Evolutionary conservation across 2,888 invertebrate species (phyloP).

Genomic region (Ochropacha duplaris): DNA sequence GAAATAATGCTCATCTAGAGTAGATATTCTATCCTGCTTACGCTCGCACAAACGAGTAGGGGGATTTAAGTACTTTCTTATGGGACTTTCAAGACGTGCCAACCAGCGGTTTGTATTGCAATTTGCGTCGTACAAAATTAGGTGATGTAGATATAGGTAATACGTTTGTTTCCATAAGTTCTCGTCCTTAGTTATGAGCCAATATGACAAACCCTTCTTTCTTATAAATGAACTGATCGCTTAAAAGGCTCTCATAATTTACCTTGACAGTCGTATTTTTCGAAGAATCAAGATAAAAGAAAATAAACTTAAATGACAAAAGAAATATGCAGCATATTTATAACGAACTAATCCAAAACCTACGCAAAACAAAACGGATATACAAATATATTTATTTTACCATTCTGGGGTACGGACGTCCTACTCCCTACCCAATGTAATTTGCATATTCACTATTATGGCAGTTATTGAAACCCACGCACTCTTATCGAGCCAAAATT

Average conservation of each 20-base stretch:
- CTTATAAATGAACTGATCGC: neutral
- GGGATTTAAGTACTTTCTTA: constrained; percentile 21
- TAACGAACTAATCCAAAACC: neutral
- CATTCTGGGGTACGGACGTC: constrained; percentile 77
- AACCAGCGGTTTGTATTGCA: constrained; percentile 29
- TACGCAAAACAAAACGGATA: constrained; percentile 70
- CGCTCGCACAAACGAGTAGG: constrained; percentile 32
- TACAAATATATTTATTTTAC: constrained; percentile 72
- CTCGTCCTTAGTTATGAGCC: neutral
- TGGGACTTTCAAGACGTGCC: constrained; percentile 38
- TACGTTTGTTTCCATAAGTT: too few species aligned
- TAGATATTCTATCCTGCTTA: constrained; percentile 38
- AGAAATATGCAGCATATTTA: neutral
- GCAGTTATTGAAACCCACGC: constrained; percentile 57
- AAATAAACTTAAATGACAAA: neutral
- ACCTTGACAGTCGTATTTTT: neutral
- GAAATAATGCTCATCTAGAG: constrained; percentile 38
- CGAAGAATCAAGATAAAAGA: neutral
- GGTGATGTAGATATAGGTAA: constrained; percentile 19
- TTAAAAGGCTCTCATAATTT: neutral
- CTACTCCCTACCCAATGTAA: constrained; percentile 60
- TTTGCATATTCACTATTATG: constrained; percentile 66
- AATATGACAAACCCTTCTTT: constrained; percentile 18
- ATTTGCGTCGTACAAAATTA: constrained; percentile 32
- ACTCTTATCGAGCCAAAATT: constrained; percentile 27